These are phyloP conservation scores for Leptinotarsa juncta DNA, from an alignment of 2,888 invertebrate genomes.

Conservation along the genomic window DNA sequence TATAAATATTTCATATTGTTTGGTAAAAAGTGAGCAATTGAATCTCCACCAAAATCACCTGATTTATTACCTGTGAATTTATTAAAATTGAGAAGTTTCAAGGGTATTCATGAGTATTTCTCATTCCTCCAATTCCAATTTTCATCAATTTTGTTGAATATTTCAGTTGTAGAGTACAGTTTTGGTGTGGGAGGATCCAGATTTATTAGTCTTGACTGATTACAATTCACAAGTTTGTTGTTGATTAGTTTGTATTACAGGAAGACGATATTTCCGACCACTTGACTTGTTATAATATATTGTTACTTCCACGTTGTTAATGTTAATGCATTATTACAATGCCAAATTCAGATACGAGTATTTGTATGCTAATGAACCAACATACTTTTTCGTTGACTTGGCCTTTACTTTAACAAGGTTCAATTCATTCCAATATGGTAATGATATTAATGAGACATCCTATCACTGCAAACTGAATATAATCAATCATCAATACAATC, in stretches of 20 bases:
- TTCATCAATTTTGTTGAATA: too few relatives aligned
- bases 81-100: too few relatives aligned
- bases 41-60: too few relatives aligned
- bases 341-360: constrained; percentile 10
- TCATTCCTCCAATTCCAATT: too few relatives aligned
- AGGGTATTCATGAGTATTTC: too few relatives aligned
- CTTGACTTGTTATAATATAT: neutral
- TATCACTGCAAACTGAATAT: neutral
- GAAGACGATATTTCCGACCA: neutral
- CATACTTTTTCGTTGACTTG: constrained; percentile 2
- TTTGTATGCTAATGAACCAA: neutral
- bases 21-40: too few relatives aligned
- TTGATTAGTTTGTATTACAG: neutral
- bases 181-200: too few relatives aligned
- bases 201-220: too few relatives aligned
- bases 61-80: too few relatives aligned
- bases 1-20: too few relatives aligned
- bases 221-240: neutral
- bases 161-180: too few relatives aligned
- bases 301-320: neutral
- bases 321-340: neutral
- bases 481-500: neutral
- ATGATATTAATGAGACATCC: constrained; percentile 15
- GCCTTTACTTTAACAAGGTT: constrained; percentile 21
- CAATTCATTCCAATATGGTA: constrained; percentile 3